Conservation (phyloP, 2,797 vertebrate genomes). For the Heliangelus exortis region DNA sequence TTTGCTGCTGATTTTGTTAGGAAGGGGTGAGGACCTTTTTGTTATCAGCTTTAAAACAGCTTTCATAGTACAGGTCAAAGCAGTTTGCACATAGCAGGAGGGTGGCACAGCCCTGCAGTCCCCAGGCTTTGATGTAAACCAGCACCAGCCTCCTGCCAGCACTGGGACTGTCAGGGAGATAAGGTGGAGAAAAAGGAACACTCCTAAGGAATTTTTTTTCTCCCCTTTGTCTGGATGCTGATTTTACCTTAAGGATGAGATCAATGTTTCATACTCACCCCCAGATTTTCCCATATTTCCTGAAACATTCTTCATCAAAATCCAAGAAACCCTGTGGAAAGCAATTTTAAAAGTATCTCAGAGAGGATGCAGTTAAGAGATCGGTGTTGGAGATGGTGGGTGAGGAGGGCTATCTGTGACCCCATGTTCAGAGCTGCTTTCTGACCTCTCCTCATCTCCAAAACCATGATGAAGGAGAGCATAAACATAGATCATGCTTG, state of each 20-base stretch:
- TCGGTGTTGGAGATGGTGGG: neutral
- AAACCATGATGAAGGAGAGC: neutral
- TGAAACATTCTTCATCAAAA: neutral
- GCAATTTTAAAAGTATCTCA: neutral
- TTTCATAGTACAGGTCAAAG: neutral
- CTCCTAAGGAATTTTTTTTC: neutral
- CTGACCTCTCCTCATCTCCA: neutral
- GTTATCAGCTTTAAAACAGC: neutral
- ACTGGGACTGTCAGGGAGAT: neutral
- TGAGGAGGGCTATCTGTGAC: neutral
- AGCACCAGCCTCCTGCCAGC: fast-evolving
- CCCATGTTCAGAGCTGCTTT: neutral
- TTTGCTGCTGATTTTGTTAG: neutral
- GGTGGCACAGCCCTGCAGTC: neutral
- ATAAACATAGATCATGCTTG: fast-evolving
- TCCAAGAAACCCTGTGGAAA: slow-evolving; percentile 49
- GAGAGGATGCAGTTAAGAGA: fast-evolving
- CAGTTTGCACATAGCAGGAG: neutral
- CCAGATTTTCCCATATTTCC: slow-evolving; percentile 65
- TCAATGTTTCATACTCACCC: slow-evolving; percentile 49
- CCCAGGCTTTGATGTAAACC: neutral
- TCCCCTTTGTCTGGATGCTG: neutral
- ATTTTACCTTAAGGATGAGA: neutral
- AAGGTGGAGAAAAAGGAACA: neutral
- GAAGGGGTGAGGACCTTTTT: neutral